Evolutionary conservation across 2,888 invertebrate genomes (phyloP), one percentile per base, ranked within the genome.

Genomic region (Poecilus cupreus): DNA sequence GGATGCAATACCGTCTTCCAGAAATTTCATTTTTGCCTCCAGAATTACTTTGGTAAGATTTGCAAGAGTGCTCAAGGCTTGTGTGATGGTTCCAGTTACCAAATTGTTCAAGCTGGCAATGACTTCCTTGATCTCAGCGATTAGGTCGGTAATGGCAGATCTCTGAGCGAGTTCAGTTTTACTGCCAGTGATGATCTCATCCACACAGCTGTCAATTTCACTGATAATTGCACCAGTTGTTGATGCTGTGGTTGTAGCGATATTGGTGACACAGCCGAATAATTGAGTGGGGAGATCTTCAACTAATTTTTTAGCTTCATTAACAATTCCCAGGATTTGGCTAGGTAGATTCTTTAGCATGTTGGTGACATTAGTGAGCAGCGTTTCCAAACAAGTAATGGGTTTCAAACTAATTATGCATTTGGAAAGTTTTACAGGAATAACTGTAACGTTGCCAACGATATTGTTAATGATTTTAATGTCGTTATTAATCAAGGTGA

Each of bases 311-410:
- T 18, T 5, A 54, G 72, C 80, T 22, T 54, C 8, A 4, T 11
- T 22, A 37, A 80, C 24, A 1, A 80, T 72, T 1, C n/a, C 24
- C 2, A 11, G 0, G 24, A 80, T 54, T 20, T 51, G 20, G 1
- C 18, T 39, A 16, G 80, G 80, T 3, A 54, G 6, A 6, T 51
- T 39, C 37, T 3, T n/a, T 1, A 80, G 13, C n/a, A 70, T 3
- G 0, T 10, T 70, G 13, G 54, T 13, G 11, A 64, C 10, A n/a
- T 18, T 5, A 2, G 5, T 3, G 0, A 80, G 8, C n/a, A 80
- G 13, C n/a, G n/a, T n/a, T n/a, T n/a, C n/a, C n/a, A n/a, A n/a
- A n/a, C 80, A 80, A 3, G 20, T 70, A 10, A 80, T 72, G 16
- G 70, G 70, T 39, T 39, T 39, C 13, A 70, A 54, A 54, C 22